Base-by-base conservation (phyloP, 2,797 vertebrate species). In the Lutjanus argentimaculatus region DNA sequence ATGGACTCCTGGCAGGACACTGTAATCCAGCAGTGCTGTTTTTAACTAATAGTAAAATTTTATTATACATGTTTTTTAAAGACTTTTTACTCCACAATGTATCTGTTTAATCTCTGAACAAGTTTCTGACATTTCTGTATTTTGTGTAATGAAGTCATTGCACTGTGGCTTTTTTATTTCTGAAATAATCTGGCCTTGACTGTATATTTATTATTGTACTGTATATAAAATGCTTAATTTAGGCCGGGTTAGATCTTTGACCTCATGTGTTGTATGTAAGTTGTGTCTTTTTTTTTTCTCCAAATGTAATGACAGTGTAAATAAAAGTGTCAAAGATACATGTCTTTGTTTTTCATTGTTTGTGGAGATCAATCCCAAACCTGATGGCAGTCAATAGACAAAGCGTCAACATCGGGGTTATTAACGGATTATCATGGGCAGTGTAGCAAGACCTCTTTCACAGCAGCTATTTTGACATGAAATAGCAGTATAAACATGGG, bases 201-300 rank as follows among this genome's bases (percentile, higher is more conserved):
- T 86, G 83, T 91, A 77, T 75, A 82, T 87, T 77, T 88, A 58
- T 80, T 69, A 45, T 52, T 86, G 64, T 63, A 74, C 40, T 88
- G 71, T 88, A 79, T 42, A 85, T 85, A 63, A 80, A 65, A 64
- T 42, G 19, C 5, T 51, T 66, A n/a, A 63, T 52, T 52, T 62
- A 45, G 55, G 55, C 43, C 45, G 59, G 16, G 51, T 62, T 75
- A 70, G 45, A 63, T 22, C 22, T 73, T 63, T 72, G 51, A 58
- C 14, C 2, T 43, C 3, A 14, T 77, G 43, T 71, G 5, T 21
- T 16, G n/a, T 57, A 22, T 56, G 49, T 16, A 42, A 22, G 8
- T 69, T 49, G 36, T 45, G 9, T 16, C 21, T 57, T 36, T n/a
- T 64, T 64, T 40, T 72, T 72, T 77, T 56, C 42, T 71, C 52